These are phyloP conservation scores for Takifugu ocellatus DNA, from an alignment of 2,797 vertebrate genomes.

Conservation along the genomic window DNA sequence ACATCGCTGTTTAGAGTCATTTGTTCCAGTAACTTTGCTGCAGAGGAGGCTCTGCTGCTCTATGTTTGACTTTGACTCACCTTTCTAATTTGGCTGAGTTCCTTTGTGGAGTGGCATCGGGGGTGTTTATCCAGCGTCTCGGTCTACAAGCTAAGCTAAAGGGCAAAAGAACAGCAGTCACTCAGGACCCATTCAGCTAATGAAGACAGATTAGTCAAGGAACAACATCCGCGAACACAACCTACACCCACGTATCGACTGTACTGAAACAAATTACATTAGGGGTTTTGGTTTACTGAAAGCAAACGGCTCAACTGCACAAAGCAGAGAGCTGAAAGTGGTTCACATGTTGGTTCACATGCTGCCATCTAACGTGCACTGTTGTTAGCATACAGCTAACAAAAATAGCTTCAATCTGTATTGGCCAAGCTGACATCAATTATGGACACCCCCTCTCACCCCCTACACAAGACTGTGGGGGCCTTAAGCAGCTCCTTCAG, in stretches of 20 bases:
- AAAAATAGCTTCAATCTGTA: no score
- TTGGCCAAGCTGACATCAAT: no score
- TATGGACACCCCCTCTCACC: no score
- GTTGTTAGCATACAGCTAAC: no score
- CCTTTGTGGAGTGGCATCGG: constrained; percentile 30
- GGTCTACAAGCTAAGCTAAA: constrained; percentile 26
- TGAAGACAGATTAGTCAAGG: constrained; percentile 49
- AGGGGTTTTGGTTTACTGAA: no score
- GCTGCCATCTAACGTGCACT: no score
- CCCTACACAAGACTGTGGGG: no score
- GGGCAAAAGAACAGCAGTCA: constrained; percentile 47
- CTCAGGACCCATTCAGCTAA: constrained; percentile 47
- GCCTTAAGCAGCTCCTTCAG: no score
- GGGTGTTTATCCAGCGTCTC: constrained; percentile 37
- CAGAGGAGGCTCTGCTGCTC: constrained; percentile 14
- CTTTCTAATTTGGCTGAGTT: constrained; percentile 34
- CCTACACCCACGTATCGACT: constrained; percentile 6
- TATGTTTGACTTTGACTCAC: constrained; percentile 53
- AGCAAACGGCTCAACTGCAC: no score
- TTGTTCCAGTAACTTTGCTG: constrained; percentile 29
- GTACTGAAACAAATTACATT: constrained; percentile 7
- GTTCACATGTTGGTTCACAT: no score
- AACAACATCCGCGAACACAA: constrained; percentile 4
- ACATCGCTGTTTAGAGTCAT: constrained; percentile 22
- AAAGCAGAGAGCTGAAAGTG: no score